phyloP scores from a whole-genome alignment of 2,797 vertebrate species.

The Astyanax mexicanus region DNA sequence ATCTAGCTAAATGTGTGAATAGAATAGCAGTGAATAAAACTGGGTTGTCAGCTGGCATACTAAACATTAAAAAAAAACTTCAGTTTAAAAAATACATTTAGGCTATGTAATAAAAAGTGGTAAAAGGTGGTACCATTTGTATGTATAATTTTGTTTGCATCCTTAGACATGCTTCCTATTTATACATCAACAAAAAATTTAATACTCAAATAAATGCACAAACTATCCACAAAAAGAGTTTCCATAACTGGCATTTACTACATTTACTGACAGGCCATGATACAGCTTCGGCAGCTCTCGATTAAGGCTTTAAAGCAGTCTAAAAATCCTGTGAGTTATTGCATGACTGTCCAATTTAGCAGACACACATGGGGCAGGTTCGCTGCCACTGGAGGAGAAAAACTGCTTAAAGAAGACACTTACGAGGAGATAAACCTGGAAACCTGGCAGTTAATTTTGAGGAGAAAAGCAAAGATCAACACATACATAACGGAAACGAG shows the following conservation, averaged over 20 bases:
- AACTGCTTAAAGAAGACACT: slow-evolving; percentile 43
- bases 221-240: neutral
- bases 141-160: no score
- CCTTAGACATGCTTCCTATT: no score
- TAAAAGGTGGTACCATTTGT: no score
- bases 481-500: slow-evolving; percentile 65
- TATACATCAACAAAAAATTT: no score
- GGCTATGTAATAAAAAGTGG: no score
- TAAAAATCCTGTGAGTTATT: slow-evolving; percentile 67
- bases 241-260: neutral
- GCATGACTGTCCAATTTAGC: slow-evolving; percentile 64
- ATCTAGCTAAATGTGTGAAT: no score
- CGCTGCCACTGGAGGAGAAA: slow-evolving; percentile 39
- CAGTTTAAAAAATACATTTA: no score
- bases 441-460: slow-evolving; percentile 41
- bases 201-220: no score
- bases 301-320: slow-evolving; percentile 59
- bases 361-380: slow-evolving; percentile 65
- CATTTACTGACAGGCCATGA: slow-evolving; percentile 20
- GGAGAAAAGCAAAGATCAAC: slow-evolving; percentile 64
- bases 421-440: slow-evolving; percentile 47
- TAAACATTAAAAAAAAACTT: no score
- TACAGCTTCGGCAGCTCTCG: slow-evolving; percentile 21
- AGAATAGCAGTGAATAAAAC: no score
- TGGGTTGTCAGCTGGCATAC: no score